Evolutionary conservation across 2,113 vertebrate species (phyloP).

Genomic region (Thunnus maccoyii): DNA sequence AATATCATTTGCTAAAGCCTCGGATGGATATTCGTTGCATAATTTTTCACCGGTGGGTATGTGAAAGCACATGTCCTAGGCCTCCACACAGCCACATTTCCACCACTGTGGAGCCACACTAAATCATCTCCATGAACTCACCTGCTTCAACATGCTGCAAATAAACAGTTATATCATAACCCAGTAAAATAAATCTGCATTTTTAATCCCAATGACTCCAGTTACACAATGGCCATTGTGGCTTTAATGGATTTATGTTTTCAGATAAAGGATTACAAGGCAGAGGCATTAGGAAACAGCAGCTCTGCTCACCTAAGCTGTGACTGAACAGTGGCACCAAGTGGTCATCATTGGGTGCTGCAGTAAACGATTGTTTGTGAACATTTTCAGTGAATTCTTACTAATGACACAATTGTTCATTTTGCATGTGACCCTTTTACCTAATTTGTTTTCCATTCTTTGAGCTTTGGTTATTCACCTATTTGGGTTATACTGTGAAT

Average conservation of each 20-base stretch:
- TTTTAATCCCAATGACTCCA: constrained; percentile 64
- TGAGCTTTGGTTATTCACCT: neutral
- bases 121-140: neutral
- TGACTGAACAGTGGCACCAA: constrained; percentile 69
- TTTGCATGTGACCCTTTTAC: neutral
- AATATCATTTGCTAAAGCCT: constrained; percentile 29
- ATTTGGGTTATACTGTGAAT: neutral
- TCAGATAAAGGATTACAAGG: constrained; percentile 55
- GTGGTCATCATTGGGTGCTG: constrained; percentile 38
- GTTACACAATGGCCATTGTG: constrained; percentile 76
- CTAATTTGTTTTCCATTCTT: neutral
- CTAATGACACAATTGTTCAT: neutral
- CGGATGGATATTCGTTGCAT: constrained; percentile 23
- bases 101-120: constrained; percentile 3
- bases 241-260: constrained; percentile 61
- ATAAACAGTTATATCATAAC: constrained; percentile 66
- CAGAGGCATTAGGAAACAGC: constrained; percentile 1
- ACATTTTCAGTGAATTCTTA: neutral
- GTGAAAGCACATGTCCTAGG: neutral
- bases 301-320: neutral
- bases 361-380: neutral
- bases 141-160: constrained; percentile 15
- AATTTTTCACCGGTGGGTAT: constrained; percentile 21
- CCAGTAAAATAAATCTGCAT: constrained; percentile 43
- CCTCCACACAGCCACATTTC: neutral